Evolutionary conservation across 2,888 invertebrate genomes (phyloP).

Genomic region (Rhorus exstirpatorius): DNA sequence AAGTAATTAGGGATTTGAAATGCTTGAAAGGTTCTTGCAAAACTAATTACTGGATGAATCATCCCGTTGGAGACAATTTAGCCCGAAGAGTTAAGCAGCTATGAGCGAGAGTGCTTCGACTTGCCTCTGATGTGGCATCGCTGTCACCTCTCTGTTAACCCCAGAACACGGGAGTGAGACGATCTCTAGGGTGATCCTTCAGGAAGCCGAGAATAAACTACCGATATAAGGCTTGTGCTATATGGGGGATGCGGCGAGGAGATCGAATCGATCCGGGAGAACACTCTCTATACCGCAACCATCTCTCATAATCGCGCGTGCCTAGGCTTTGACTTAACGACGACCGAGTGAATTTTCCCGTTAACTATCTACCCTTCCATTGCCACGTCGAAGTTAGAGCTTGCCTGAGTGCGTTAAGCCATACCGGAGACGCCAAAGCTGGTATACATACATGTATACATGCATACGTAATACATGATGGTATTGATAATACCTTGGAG

Average conservation of each 20-base stretch:
- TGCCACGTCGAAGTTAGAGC: constrained; percentile 36
- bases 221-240: constrained; percentile 42
- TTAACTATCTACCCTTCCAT: constrained; percentile 30
- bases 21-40: not conserved
- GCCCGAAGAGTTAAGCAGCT: constrained; percentile 8
- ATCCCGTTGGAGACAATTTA: not conserved
- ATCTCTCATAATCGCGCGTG: constrained; percentile 39
- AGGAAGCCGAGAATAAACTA: constrained; percentile 41
- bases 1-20: not conserved
- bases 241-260: not conserved
- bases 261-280: not conserved
- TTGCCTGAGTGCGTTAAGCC: constrained; percentile 33
- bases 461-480: not conserved
- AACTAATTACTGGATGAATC: constrained; percentile 9
- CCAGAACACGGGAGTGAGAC: constrained; percentile 9
- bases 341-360: constrained; percentile 58
- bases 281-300: constrained; percentile 21
- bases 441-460: constrained; percentile 4
- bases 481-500: constrained; percentile 41
- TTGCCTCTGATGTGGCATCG: constrained; percentile 1
- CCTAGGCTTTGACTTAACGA: constrained; percentile 57
- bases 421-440: constrained; percentile 10
- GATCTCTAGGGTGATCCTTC: constrained; percentile 28
- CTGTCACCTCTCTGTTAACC: constrained; percentile 8
- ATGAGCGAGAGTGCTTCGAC: constrained; percentile 14